These are phyloP conservation scores for Sternotherus odoratus DNA, from an alignment of 2,797 vertebrate genomes.

Conservation along the genomic window DNA sequence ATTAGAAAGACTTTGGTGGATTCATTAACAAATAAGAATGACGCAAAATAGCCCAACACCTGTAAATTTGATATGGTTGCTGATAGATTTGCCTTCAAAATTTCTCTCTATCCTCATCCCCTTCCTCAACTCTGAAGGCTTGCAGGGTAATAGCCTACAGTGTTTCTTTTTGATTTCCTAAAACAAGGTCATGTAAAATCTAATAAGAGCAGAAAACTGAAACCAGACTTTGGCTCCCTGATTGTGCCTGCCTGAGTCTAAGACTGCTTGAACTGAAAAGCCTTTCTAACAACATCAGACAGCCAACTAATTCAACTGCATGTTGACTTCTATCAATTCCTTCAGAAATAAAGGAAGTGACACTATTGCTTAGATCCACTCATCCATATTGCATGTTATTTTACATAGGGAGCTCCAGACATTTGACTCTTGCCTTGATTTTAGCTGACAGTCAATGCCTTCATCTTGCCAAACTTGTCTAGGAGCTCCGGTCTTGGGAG, in stretches of 20 bases:
- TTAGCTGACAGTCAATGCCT: constrained; percentile 23
- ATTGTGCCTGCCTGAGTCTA: neutral
- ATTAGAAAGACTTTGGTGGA: constrained; percentile 60
- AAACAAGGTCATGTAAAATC: constrained; percentile 14
- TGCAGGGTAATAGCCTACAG: neutral
- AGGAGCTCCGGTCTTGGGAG: neutral
- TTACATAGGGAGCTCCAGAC: constrained; percentile 4
- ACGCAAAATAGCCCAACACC: constrained; percentile 31
- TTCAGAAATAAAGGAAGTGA: constrained; percentile 12
- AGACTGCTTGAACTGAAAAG: constrained; percentile 16
- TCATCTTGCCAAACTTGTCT: neutral
- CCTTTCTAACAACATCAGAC: constrained; percentile 7
- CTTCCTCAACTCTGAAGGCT: neutral
- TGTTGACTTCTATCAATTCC: neutral
- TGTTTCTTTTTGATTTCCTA: neutral
- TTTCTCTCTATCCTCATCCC: neutral
- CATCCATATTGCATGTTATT: neutral
- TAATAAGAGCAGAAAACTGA: neutral
- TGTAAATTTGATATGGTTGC: neutral
- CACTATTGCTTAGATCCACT: neutral
- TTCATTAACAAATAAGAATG: constrained; percentile 10
- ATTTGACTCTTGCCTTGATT: constrained; percentile 15
- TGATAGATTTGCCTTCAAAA: constrained; percentile 12
- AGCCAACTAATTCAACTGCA: constrained; percentile 1
- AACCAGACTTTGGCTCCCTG: neutral